A percentile compares a stretch with the other conserved stretches of the same genome.
Conservation (phyloP, 2,797 vertebrate genomes). For the Siniperca obscura region DNA sequence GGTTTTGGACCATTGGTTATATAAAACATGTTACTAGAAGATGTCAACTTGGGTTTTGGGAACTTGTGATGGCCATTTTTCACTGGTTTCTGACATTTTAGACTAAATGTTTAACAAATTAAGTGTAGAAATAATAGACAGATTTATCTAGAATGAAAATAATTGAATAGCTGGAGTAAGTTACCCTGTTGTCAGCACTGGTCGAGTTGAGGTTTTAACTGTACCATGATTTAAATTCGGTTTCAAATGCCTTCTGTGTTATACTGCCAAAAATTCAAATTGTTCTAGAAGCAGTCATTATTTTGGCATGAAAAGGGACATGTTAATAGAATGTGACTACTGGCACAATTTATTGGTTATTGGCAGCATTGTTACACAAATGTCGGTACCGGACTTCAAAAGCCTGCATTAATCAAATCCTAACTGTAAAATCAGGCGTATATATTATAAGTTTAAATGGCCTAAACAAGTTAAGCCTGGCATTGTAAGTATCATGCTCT, state of each 20-base stretch:
- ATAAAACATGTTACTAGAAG: background rate
- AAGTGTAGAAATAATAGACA: background rate
- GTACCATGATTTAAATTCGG: background rate
- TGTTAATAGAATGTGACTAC: constrained; percentile 18
- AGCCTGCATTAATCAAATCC: background rate
- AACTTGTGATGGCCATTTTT: background rate
- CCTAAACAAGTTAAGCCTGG: background rate
- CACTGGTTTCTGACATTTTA: background rate
- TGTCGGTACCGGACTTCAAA: constrained; percentile 12
- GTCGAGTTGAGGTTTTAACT: background rate
- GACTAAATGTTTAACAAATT: background rate
- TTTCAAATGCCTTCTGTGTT: constrained; percentile 6
- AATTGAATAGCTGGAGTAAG: background rate
- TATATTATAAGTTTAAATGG: constrained; percentile 4
- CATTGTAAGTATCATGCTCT: constrained; percentile 1
- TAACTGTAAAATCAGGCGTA: constrained; percentile 2
- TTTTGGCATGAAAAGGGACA: background rate
- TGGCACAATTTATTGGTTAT: constrained; percentile 9
- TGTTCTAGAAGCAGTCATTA: constrained; percentile 1
- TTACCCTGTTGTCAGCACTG: background rate
- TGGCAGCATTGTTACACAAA: background rate
- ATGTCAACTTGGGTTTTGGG: background rate
- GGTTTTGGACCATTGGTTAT: background rate
- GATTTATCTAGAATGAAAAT: background rate
- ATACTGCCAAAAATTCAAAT: constrained; percentile 17